phyloP scores from a whole-genome alignment of 1,140 invertebrate species.

The Rhizoglyphus robini region DNA sequence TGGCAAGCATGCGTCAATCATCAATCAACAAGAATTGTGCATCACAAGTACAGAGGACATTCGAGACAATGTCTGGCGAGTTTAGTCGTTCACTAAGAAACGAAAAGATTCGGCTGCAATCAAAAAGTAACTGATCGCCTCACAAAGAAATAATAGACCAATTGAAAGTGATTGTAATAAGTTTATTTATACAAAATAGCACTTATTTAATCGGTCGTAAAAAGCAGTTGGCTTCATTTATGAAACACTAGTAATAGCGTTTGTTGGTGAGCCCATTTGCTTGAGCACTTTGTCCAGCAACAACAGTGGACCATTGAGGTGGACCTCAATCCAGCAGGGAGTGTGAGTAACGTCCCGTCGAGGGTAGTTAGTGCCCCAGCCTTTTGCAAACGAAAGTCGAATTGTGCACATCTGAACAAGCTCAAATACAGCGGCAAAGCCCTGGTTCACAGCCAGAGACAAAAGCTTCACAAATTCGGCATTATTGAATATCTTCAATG shows the following conservation, averaged over 20 bases:
- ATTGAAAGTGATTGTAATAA: too few species aligned
- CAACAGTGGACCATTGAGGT: slow-evolving; percentile 92
- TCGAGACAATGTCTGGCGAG: slow-evolving; percentile 21
- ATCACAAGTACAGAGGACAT: slow-evolving; percentile 2
- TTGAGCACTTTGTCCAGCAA: slow-evolving; percentile 93
- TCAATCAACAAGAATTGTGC: background rate
- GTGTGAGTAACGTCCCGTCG: slow-evolving; percentile 94
- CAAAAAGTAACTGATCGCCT: slow-evolving; percentile 15
- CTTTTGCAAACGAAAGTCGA: slow-evolving; percentile 97
- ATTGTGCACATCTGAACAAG: slow-evolving; percentile 98
- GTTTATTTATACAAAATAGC: too few species aligned
- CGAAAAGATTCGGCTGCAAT: slow-evolving; percentile 21
- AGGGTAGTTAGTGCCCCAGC: slow-evolving; percentile 95
- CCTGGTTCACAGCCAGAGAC: slow-evolving; percentile 87
- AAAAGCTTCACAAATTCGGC: slow-evolving; percentile 95
- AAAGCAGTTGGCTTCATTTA: too few species aligned
- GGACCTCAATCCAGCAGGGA: slow-evolving; percentile 97
- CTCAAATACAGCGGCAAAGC: slow-evolving; percentile 96
- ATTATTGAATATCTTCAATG: slow-evolving; percentile 99
- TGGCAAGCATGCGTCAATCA: background rate
- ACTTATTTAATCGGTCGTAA: too few species aligned
- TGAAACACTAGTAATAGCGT: slow-evolving; percentile 49
- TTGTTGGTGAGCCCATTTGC: slow-evolving; percentile 85
- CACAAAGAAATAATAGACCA: too few species aligned
- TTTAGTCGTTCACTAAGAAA: slow-evolving; percentile 17